Evolutionary conservation across 2,113 vertebrate species (phyloP).

Genomic region (Rhombomys opimus): DNA sequence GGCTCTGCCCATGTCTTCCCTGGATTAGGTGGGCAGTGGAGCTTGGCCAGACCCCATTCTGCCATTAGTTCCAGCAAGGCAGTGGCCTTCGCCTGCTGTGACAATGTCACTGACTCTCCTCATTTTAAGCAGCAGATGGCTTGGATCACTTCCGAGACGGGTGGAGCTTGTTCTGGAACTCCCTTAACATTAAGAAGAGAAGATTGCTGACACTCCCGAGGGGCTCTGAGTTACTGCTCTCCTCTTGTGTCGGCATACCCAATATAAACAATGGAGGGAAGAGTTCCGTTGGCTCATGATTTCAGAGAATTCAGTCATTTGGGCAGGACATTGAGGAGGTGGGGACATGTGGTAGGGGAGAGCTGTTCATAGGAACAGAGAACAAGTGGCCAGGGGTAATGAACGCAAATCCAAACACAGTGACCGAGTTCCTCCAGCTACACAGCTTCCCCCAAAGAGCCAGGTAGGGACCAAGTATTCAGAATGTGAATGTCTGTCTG

Average conservation of each 20-base stretch:
- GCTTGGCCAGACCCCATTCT: conserved; percentile 19
- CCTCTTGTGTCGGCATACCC: not conserved
- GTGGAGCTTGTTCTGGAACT: not conserved
- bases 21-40: not conserved
- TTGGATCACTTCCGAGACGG: not conserved
- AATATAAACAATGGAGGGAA: not conserved
- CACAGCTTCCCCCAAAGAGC: not conserved
- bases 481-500: no score
- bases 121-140: not conserved
- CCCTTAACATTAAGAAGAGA: not conserved
- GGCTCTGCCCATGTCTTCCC: not conserved
- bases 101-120: not conserved
- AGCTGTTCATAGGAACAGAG: not conserved
- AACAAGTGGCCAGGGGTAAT: not conserved
- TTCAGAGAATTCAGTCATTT: not conserved
- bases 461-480: not conserved
- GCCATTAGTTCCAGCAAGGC: not conserved
- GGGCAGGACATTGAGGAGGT: not conserved
- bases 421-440: not conserved
- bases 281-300: not conserved
- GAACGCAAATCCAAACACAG: no score
- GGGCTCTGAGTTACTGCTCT: not conserved
- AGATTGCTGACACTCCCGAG: not conserved
- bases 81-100: conserved; percentile 14
- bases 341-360: not conserved